Evolutionary conservation across 2,888 invertebrate species (phyloP).

Genomic region (Sarcophaga carnaria): DNA sequence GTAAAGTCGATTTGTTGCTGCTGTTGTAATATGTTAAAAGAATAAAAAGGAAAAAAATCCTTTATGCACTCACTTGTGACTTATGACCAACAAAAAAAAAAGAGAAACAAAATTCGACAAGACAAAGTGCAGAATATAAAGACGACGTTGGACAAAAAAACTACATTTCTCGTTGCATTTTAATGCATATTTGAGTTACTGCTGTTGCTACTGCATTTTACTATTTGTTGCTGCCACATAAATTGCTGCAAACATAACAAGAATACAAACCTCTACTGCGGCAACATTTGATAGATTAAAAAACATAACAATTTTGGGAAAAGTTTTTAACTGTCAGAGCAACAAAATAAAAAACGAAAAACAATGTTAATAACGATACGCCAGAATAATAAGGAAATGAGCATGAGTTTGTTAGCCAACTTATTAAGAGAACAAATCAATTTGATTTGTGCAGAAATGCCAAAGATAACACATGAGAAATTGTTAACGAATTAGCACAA

Average conservation of each 20-base stretch:
- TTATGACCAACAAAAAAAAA: slow-evolving; percentile 47
- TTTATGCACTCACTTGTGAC: slow-evolving; percentile 53
- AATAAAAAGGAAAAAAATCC: slow-evolving; percentile 62
- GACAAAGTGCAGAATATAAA: neutral
- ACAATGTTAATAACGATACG: neutral
- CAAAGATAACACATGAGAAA: too few relatives aligned
- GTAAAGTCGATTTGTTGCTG: slow-evolving; percentile 9
- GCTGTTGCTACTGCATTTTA: slow-evolving; percentile 20
- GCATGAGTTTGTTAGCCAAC: too few relatives aligned
- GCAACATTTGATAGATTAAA: neutral
- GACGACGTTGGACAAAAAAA: neutral
- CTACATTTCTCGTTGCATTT: slow-evolving; percentile 37
- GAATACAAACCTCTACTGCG: too few relatives aligned
- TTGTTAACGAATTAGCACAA: too few relatives aligned
- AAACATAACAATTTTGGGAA: neutral
- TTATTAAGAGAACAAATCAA: too few relatives aligned
- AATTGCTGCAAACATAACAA: too few relatives aligned
- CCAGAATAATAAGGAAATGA: too few relatives aligned
- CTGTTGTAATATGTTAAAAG: slow-evolving; percentile 58
- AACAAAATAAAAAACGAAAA: neutral
- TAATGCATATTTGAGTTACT: slow-evolving; percentile 60
- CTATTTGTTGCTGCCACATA: too few relatives aligned
- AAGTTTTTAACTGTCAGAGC: neutral
- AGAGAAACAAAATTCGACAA: slow-evolving; percentile 1
- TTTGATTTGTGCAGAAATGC: too few relatives aligned